These are phyloP conservation scores for Stomorhina lunata DNA, from an alignment of 2,888 invertebrate genomes.

Conservation along the genomic window DNA sequence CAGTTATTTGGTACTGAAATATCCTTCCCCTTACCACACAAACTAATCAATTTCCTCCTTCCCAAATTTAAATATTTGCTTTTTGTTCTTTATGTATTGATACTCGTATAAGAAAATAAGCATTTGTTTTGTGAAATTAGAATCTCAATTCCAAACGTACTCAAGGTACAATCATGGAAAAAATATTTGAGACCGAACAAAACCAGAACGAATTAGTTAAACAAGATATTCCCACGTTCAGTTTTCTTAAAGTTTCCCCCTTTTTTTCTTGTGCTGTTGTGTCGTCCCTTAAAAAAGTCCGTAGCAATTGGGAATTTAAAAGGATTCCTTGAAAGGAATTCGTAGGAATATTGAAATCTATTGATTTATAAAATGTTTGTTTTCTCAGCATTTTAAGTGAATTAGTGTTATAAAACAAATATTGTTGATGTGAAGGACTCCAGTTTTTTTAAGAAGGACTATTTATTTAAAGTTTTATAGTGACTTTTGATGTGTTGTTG, in stretches of 20 bases:
- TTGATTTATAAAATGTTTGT: slow-evolving; percentile 22
- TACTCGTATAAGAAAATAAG: slow-evolving; percentile 17
- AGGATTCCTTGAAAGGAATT: slow-evolving; percentile 7
- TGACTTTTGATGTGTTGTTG: slow-evolving; percentile 25
- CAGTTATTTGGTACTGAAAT: too few relatives aligned
- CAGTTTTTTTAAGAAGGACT: not conserved
- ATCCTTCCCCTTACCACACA: not conserved
- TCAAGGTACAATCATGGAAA: not conserved
- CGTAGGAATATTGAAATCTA: slow-evolving; percentile 3
- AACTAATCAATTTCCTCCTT: slow-evolving; percentile 38
- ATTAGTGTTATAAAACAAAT: not conserved
- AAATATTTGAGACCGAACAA: slow-evolving; percentile 4
- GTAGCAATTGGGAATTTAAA: not conserved
- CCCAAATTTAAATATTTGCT: not conserved
- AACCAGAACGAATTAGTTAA: slow-evolving; percentile 43
- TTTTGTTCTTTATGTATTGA: not conserved
- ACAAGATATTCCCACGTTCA: slow-evolving; percentile 55
- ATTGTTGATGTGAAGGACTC: not conserved
- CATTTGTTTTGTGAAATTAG: slow-evolving; percentile 22
- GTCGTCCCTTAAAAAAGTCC: not conserved
- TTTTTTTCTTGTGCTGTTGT: not conserved
- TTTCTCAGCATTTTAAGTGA: not conserved
- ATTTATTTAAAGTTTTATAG: not conserved
- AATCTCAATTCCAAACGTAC: not conserved
- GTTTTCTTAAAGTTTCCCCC: slow-evolving; percentile 4